These are phyloP conservation scores for Poecilia latipinna DNA, from an alignment of 2,113 vertebrate species.

Conservation along the genomic window DNA sequence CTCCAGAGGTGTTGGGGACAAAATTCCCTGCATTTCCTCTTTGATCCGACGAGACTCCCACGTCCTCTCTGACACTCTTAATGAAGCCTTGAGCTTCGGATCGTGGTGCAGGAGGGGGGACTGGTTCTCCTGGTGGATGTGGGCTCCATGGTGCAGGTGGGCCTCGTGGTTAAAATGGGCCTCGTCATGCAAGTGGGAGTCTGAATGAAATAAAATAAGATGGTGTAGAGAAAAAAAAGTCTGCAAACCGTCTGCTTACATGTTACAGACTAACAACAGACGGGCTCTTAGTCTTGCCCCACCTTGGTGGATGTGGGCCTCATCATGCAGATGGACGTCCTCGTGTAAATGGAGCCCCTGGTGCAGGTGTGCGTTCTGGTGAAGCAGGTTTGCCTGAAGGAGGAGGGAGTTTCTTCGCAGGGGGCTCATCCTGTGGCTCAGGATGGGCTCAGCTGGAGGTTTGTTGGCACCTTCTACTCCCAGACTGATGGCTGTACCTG, in stretches of 20 bases:
- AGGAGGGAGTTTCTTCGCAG: conserved; percentile 78
- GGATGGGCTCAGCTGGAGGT: conserved; percentile 75
- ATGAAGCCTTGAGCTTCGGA: conserved; percentile 72
- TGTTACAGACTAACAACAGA: not conserved
- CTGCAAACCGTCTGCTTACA: not conserved
- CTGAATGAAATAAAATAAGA: conserved; percentile 21
- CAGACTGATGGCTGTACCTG: conserved; percentile 87
- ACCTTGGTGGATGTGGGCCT: conserved; percentile 63
- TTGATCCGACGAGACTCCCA: conserved; percentile 87
- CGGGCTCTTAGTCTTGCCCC: too few species aligned
- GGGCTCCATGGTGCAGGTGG: conserved; percentile 53
- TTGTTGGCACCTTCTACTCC: conserved; percentile 85
- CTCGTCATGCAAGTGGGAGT: conserved; percentile 53
- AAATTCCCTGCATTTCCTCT: conserved; percentile 90
- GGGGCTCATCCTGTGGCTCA: conserved; percentile 79
- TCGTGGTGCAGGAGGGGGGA: conserved; percentile 66
- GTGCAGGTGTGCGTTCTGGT: conserved; percentile 60
- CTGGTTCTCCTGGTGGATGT: conserved; percentile 58
- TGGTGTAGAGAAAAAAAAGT: not conserved
- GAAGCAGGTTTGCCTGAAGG: conserved; percentile 61
- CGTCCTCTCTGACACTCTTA: conserved; percentile 82
- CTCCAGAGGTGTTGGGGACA: conserved; percentile 87
- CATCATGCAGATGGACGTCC: conserved; percentile 62
- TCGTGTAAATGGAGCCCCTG: conserved; percentile 67
- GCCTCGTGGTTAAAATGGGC: conserved; percentile 56